Evolutionary conservation across 2,888 invertebrate species (phyloP).

Genomic region (Eucera pruinosa): DNA sequence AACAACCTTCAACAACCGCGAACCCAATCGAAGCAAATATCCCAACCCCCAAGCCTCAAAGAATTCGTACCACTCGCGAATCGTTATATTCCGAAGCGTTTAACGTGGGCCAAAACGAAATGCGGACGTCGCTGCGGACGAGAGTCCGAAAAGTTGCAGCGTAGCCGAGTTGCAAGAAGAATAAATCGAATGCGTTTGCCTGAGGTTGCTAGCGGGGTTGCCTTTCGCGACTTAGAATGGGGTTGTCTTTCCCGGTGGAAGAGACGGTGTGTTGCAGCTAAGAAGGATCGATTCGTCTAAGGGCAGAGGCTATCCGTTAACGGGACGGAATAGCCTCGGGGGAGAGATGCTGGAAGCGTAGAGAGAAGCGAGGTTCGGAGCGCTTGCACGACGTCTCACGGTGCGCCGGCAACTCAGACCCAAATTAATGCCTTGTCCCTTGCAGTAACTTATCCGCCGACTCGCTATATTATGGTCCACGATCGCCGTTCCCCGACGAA

Average conservation of each 20-base stretch:
- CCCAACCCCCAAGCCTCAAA: no score
- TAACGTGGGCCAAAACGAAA: no score
- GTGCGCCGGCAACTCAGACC: conserved; percentile 74
- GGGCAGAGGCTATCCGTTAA: conserved; percentile 79
- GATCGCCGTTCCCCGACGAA: conserved; percentile 71
- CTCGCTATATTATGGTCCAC: conserved; percentile 73
- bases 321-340: conserved; percentile 79
- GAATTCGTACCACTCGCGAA: no score
- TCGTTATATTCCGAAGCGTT: no score
- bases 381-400: conserved; percentile 66
- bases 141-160: no score
- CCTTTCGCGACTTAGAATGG: conserved; percentile 19
- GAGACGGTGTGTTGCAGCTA: conserved; percentile 51
- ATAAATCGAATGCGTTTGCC: no score
- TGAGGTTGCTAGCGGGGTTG: no score
- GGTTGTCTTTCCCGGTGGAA: conserved; percentile 25
- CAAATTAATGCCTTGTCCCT: conserved; percentile 82
- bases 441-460: conserved; percentile 76
- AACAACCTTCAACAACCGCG: no score
- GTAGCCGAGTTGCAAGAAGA: no score
- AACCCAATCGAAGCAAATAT: no score
- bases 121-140: no score
- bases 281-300: conserved; percentile 79
- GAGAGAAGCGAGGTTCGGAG: conserved; percentile 44
- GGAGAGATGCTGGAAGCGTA: conserved; percentile 76